These are phyloP conservation scores for Ichneumon xanthorius DNA, from an alignment of 2,888 invertebrate species.

Conservation along the genomic window DNA sequence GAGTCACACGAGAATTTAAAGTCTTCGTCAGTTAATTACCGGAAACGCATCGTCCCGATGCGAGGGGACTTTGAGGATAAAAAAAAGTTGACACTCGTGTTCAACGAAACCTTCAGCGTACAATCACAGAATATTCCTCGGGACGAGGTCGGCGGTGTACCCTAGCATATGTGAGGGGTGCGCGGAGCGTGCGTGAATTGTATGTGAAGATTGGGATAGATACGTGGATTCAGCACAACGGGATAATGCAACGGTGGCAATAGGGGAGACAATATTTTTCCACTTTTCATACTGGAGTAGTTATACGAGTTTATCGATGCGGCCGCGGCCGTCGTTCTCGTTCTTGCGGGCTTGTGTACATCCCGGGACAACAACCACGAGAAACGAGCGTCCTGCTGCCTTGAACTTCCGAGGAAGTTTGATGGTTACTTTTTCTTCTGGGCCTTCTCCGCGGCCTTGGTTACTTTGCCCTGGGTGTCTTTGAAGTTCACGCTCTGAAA, in stretches of 20 bases:
- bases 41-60: constrained; percentile 22
- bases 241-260: constrained; percentile 82
- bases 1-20: constrained; percentile 22
- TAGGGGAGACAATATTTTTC: constrained; percentile 79
- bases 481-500: constrained; percentile 91
- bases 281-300: constrained; percentile 73
- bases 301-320: constrained; percentile 42
- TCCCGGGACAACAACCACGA: constrained; percentile 65
- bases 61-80: constrained; percentile 55
- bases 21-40: constrained; percentile 7
- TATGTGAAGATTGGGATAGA: constrained; percentile 83
- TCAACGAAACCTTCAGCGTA: constrained; percentile 68
- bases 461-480: constrained; percentile 96
- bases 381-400: constrained; percentile 71
- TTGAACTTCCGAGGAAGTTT: constrained; percentile 83
- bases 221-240: constrained; percentile 83
- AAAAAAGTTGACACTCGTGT: constrained; percentile 71
- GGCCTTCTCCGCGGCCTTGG: constrained; percentile 99
- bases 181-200: constrained; percentile 83
- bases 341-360: constrained; percentile 68
- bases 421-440: constrained; percentile 98
- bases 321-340: constrained; percentile 47
- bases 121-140: constrained; percentile 8
- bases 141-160: constrained; percentile 1
- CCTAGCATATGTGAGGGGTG: constrained; percentile 83